Conservation (phyloP, 2,113 vertebrate species). For the Grallaria varia region DNA sequence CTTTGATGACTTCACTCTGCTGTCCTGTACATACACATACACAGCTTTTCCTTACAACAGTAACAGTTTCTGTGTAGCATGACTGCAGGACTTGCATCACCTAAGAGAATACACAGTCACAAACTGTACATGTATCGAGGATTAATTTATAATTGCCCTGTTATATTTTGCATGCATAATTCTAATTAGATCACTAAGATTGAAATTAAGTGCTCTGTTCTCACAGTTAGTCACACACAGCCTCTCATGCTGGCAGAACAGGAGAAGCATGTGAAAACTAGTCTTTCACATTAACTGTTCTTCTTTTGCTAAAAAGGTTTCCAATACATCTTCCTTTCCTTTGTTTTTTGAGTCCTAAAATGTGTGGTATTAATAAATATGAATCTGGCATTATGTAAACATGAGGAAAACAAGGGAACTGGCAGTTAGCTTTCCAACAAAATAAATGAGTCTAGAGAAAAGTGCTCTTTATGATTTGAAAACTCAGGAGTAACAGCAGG, state of each 20-base stretch:
- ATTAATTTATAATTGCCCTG: not conserved
- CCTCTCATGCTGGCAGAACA: not conserved
- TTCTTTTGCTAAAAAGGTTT: not conserved
- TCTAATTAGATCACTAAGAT: not conserved
- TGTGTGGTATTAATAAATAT: not conserved
- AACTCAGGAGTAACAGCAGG: not conserved
- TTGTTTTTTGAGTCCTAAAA: not conserved
- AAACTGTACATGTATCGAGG: not conserved
- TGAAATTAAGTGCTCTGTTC: not conserved
- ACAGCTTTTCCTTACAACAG: not conserved
- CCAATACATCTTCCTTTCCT: not conserved
- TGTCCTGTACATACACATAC: not conserved
- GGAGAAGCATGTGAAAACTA: not conserved
- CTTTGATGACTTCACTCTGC: not conserved
- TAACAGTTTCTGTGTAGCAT: not conserved
- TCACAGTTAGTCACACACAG: not conserved
- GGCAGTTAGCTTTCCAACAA: not conserved
- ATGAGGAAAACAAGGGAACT: not conserved
- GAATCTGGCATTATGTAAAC: not conserved
- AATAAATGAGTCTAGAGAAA: not conserved
- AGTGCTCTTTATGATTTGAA: not conserved
- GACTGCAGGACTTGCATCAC: rapidly evolving
- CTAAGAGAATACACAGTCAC: not conserved
- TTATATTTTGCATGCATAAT: not conserved
- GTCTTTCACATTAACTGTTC: not conserved